Conservation (phyloP, 92 coral and sea anemone genomes). For the Montipora capitata region DNA sequence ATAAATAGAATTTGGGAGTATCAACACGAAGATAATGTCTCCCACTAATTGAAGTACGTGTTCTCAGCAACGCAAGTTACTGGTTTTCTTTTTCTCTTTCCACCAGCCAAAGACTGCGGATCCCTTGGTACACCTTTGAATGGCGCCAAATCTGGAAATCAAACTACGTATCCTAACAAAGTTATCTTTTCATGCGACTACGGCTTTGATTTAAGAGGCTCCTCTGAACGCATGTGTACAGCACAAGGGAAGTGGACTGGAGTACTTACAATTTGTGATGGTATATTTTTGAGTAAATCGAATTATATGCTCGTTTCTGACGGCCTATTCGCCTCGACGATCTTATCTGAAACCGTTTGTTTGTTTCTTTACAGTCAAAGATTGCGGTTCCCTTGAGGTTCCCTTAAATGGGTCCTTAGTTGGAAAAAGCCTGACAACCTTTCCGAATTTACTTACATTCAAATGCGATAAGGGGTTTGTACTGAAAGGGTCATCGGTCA, state of each 20-base stretch:
- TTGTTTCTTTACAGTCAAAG: constrained; percentile 53
- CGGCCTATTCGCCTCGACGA: too few relatives aligned
- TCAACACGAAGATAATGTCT: too few relatives aligned
- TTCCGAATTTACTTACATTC: background rate
- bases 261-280: constrained; percentile 30
- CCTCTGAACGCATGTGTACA: constrained; percentile 44
- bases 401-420: constrained; percentile 58
- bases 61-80: too few relatives aligned
- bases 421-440: constrained; percentile 43
- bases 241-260: constrained; percentile 79
- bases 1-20: too few relatives aligned
- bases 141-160: constrained; percentile 63
- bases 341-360: too few relatives aligned
- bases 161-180: constrained; percentile 69
- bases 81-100: background rate
- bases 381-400: constrained; percentile 58
- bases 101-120: constrained; percentile 81
- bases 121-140: constrained; percentile 51
- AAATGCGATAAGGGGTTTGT: constrained; percentile 67
- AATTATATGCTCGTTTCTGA: too few relatives aligned
- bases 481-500: constrained; percentile 31
- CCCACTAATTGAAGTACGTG: background rate
- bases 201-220: constrained; percentile 75
- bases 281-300: background rate
- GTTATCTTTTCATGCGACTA: constrained; percentile 63